Evolutionary conservation across 2,797 vertebrate species (phyloP), one percentile per base, ranked within the genome.

Genomic region (Brachyalestes nurse): DNA sequence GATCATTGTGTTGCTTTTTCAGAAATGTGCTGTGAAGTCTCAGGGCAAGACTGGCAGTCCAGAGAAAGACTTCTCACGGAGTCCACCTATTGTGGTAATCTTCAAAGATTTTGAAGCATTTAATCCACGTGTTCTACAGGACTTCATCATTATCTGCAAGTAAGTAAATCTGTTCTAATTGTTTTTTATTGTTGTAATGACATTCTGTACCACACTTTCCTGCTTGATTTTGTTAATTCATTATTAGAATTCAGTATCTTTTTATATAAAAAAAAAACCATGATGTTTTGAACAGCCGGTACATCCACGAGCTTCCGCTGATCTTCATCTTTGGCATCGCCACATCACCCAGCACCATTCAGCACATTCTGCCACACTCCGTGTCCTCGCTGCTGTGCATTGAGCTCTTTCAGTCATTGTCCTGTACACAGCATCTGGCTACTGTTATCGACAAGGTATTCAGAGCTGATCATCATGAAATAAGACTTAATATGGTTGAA

Each of bases 31-130:
- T 25, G 2, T 47, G 17, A 85, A 6, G 3, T 90, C 93, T 86
- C 90, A 92, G 7, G 93, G 91, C 69, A 96, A 94, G 88, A 97
- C 95, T 89, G 92, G 90, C 77, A 91, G 85, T 19, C 91, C 89
- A 38, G 34, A 83, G 2, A 87, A 81, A 9, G 85, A 85, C 21
- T 90, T 93, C 10, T 92, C 88, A 19, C 90, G 87, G 0, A 90
- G 86, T 83, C 96, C 96, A 89, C 97, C 97, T 28, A 72, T 99
- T 85, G 95, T 99, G 0, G 91, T 99, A 67, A 94, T 99, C 86
- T 96, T 99, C 82, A 97, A 97, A 89, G 97, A 99, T 84, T 91
- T 99, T 83, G 98, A 99, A 91, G 97, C 96, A 81, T 99, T 99
- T 86, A 91, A 92, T 78, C 91, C 97, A 1, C 95, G 88, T 90